phyloP scores from a whole-genome alignment of 2,797 vertebrate species.

The Gymnopithys bicolor region DNA sequence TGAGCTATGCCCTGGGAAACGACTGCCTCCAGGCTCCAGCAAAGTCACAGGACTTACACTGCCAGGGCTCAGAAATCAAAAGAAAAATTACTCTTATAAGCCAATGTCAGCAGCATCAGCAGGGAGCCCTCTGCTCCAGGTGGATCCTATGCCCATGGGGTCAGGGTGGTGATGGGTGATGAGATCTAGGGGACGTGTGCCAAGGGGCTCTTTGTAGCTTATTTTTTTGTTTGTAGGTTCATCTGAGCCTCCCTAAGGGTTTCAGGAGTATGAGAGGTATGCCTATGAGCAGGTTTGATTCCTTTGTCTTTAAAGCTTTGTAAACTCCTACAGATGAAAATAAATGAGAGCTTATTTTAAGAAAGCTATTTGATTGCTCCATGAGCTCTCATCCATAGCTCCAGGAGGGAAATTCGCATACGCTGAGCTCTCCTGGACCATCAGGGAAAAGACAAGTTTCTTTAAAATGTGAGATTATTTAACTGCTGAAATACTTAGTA shows the following conservation, averaged over 20 bases:
- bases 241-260: not conserved
- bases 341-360: not conserved
- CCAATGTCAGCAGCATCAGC: not conserved
- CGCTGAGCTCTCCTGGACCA: accelerated
- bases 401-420: not conserved
- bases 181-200: not conserved
- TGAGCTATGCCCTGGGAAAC: slow-evolving; percentile 39
- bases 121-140: not conserved
- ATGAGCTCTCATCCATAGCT: not conserved
- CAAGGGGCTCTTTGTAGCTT: not conserved
- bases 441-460: not conserved
- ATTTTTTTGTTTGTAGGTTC: not conserved
- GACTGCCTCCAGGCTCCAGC: not conserved
- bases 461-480: not conserved
- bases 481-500: not conserved
- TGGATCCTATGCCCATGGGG: accelerated
- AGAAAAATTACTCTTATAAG: not conserved
- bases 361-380: not conserved
- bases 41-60: not conserved
- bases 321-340: not conserved
- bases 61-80: not conserved
- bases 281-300: not conserved
- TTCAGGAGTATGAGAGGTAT: accelerated
- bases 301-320: not conserved
- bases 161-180: accelerated